Base-by-base conservation (phyloP, 2,888 invertebrate genomes). In the Nipponacmea schrenckii region DNA sequence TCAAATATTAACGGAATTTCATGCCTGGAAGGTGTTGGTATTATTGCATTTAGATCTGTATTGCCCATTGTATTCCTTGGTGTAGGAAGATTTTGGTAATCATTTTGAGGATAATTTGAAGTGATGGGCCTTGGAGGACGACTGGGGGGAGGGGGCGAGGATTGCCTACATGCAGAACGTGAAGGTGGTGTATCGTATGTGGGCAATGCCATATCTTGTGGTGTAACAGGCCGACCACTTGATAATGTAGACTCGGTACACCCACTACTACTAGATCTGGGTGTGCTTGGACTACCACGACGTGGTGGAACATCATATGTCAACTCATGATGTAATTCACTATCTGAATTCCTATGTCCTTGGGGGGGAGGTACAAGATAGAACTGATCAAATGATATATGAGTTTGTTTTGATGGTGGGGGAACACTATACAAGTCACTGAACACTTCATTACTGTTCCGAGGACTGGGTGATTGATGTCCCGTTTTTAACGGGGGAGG, bases 31-130 rank as follows among this genome's bases (percentile, higher is more conserved):
- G 70, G 77, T 8, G 78, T 80, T 68, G 73, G 71, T 2, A 81
- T 79, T 65, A 80, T 77, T 46, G 79, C 76, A 48, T 77, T 79
- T 31, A 81, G 74, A 69, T 80, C 56, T 62, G 46, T 67, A 24
- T 73, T 75, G 20, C 68, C 46, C 44, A 74, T 77, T 17, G 77
- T 72, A 71, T 76, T 79, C 75, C 83, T 83, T 70, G 80, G 83
- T 20, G 78, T 69, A 20, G 84, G 86, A n/a, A 86, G 68, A 69
- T 86, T 85, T 76, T 83, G 83, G 67, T 86, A 85, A 5, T 81
- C 79, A 62, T 83, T 83, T 68, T 80, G 81, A 31, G 72, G 50
- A 20, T 68, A 24, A 24, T 69, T 74, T 65, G 76, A 74, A 69
- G 73, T 67, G 26, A 69, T 71, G 26, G 81, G 82, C 68, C 79